phyloP scores from a whole-genome alignment of 2,113 vertebrate species.

The Isichthys henryi region DNA sequence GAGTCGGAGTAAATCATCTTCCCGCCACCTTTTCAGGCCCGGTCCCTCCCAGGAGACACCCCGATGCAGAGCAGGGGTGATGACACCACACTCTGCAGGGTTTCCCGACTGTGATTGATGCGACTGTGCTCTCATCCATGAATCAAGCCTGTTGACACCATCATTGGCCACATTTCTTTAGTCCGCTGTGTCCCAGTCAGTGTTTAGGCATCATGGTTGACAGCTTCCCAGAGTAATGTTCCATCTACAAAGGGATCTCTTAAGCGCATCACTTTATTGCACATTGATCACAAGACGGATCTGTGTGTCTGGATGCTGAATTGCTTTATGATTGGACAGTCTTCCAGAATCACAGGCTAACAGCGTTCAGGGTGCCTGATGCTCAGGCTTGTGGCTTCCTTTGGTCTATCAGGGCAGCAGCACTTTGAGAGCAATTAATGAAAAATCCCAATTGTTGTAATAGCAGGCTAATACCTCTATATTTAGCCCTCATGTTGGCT shows the following conservation, averaged over 20 bases:
- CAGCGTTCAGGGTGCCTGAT: not conserved
- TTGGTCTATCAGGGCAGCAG: not conserved
- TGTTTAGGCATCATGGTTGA: not conserved
- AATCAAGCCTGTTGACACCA: not conserved
- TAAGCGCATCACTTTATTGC: not conserved
- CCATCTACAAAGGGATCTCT: not conserved
- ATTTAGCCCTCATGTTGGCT: not conserved
- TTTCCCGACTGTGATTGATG: not conserved
- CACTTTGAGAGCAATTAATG: not conserved
- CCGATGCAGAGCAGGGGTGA: not conserved
- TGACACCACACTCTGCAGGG: not conserved
- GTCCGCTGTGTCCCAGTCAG: not conserved
- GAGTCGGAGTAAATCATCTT: slow-evolving; percentile 48
- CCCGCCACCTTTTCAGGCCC: not conserved
- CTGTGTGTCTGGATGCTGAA: not conserved
- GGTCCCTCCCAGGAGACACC: not conserved
- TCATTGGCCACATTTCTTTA: slow-evolving; percentile 11
- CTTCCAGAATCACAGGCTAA: not conserved
- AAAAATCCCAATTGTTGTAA: not conserved
- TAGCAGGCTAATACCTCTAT: not conserved
- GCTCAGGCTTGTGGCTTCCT: not conserved
- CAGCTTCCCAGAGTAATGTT: not conserved
- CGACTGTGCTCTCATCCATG: not conserved
- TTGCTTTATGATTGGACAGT: not conserved
- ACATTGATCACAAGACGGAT: not conserved